Evolutionary conservation across 2,113 vertebrate species (phyloP).

Genomic region (Centropus unirufus): DNA sequence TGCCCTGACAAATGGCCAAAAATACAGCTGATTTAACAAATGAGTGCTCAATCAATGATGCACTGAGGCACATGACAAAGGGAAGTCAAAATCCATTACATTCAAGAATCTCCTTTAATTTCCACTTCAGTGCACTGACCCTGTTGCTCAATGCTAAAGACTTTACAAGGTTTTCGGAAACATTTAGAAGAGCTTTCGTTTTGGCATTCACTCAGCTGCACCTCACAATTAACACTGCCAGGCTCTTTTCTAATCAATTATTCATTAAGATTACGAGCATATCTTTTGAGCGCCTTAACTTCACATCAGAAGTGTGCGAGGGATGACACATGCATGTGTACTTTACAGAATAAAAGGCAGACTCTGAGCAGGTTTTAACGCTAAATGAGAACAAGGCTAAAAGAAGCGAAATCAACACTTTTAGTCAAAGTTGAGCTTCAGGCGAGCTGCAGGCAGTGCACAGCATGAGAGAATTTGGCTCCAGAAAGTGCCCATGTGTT

Average conservation of each 20-base stretch:
- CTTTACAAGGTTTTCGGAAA: slow-evolving; percentile 77
- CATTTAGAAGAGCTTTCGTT: slow-evolving; percentile 74
- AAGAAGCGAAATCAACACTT: slow-evolving; percentile 91
- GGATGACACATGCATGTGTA: slow-evolving; percentile 73
- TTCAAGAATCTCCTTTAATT: slow-evolving; percentile 86
- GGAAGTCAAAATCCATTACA: slow-evolving; percentile 90
- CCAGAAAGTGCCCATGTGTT: slow-evolving; percentile 87
- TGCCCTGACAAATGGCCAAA: slow-evolving; percentile 59
- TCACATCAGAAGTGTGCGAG: slow-evolving; percentile 67
- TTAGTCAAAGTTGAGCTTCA: slow-evolving; percentile 93
- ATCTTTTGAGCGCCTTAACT: slow-evolving; percentile 77
- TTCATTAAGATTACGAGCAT: slow-evolving; percentile 74
- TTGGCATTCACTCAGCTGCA: slow-evolving; percentile 69
- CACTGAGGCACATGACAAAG: slow-evolving; percentile 87
- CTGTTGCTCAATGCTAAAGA: slow-evolving; percentile 82
- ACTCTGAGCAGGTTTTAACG: slow-evolving; percentile 82
- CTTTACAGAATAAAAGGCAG: slow-evolving; percentile 80
- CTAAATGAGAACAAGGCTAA: slow-evolving; percentile 91
- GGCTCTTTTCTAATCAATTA: slow-evolving; percentile 78
- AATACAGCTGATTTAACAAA: slow-evolving; percentile 90
- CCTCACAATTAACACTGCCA: slow-evolving; percentile 78
- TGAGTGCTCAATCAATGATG: slow-evolving; percentile 89
- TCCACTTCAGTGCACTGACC: slow-evolving; percentile 85
- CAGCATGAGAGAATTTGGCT: slow-evolving; percentile 88
- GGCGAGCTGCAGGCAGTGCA: slow-evolving; percentile 90